Conservation (phyloP, 2,888 invertebrate species). For the Aspidiotus rigidus region DNA sequence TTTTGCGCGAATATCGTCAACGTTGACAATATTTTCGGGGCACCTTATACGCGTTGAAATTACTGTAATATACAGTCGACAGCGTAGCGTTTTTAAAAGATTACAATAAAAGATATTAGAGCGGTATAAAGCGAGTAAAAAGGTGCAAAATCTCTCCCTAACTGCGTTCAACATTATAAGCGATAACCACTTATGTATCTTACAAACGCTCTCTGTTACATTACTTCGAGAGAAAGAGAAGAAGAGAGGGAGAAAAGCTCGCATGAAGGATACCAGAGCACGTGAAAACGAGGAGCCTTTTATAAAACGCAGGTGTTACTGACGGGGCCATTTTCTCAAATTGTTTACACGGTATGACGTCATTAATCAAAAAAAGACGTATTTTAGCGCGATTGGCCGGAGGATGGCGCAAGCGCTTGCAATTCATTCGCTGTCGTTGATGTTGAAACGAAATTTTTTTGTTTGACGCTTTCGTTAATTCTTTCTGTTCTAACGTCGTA, state of each 20-base stretch:
- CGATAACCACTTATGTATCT: conserved; percentile 24
- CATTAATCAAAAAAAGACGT: conserved; percentile 23
- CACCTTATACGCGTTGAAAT: neutral
- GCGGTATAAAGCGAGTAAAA: conserved; percentile 30
- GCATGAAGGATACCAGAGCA: neutral
- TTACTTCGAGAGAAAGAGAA: conserved; percentile 23
- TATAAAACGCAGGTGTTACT: conserved; percentile 31
- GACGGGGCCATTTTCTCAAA: conserved; percentile 33
- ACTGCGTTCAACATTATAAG: conserved; percentile 27
- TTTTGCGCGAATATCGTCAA: no score
- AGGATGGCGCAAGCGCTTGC: neutral
- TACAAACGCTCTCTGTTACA: conserved; percentile 13
- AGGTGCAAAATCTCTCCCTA: conserved; percentile 31
- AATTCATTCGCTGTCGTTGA: neutral
- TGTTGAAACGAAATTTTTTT: no score
- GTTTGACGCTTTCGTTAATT: no score
- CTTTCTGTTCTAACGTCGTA: no score
- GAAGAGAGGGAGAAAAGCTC: conserved; percentile 21
- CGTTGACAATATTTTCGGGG: conserved; percentile 7
- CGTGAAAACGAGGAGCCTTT: conserved; percentile 30
- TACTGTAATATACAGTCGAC: neutral
- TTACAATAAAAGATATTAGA: conserved; percentile 33
- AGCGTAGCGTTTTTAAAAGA: conserved; percentile 31
- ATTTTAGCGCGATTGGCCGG: conserved; percentile 19
- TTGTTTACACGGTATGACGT: conserved; percentile 29